phyloP scores from a whole-genome alignment of 2,113 vertebrate genomes.

The Platycercus adscitus region DNA sequence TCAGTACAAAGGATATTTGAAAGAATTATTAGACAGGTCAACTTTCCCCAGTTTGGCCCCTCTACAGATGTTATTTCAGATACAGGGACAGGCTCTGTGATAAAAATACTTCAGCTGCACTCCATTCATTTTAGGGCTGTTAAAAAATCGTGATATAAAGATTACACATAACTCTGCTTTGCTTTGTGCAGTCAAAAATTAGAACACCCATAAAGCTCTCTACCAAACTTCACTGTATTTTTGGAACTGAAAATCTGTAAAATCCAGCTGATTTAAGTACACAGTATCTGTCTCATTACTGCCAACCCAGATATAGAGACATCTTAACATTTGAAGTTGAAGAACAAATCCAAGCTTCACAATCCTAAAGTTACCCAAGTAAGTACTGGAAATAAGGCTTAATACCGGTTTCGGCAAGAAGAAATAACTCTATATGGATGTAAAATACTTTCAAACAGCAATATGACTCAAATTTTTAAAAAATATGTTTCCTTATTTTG shows the following conservation, averaged over 20 bases:
- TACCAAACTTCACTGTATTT: not conserved
- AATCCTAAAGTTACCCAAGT: not conserved
- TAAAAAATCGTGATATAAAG: not conserved
- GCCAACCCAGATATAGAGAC: not conserved
- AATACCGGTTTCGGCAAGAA: not conserved
- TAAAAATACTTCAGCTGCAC: not conserved
- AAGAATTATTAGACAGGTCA: not conserved
- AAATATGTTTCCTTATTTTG: not conserved
- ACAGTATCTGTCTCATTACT: not conserved
- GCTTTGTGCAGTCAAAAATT: not conserved
- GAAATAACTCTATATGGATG: not conserved
- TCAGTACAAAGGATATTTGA: not conserved
- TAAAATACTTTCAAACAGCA: not conserved
- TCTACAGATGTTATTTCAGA: not conserved
- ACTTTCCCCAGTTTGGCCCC: not conserved
- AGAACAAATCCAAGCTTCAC: conserved; percentile 1
- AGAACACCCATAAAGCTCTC: not conserved
- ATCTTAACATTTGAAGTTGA: not conserved
- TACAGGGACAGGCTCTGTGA: not conserved
- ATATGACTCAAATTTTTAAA: not conserved
- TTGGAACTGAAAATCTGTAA: not conserved
- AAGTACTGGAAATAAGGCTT: conserved; percentile 1
- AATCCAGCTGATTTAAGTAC: not conserved
- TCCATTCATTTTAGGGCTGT: not conserved
- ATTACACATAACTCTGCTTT: not conserved